A percentile compares a stretch with the other conserved stretches of the same genome.
These are phyloP conservation scores for Archocentrus centrarchus DNA, from an alignment of 2,113 vertebrate genomes.

Conservation along the genomic window DNA sequence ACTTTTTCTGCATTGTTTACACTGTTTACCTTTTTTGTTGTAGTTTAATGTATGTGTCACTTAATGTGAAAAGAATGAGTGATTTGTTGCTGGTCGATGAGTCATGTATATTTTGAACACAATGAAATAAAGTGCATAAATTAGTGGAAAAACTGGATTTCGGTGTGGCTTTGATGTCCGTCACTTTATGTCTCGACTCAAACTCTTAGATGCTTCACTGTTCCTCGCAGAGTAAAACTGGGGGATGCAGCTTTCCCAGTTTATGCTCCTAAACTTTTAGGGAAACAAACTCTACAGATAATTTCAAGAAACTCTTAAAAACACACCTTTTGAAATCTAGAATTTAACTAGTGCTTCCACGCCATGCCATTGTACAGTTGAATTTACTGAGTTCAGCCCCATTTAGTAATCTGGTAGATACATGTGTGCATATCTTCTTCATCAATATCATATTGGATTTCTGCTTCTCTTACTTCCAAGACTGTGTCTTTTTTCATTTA, in stretches of 20 bases:
- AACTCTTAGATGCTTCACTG: neutral
- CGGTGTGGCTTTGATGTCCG: neutral
- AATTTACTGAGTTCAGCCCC: neutral
- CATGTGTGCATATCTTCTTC: neutral
- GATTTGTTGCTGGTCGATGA: constrained; percentile 71
- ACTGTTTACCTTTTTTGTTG: constrained; percentile 26
- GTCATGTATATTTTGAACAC: constrained; percentile 27
- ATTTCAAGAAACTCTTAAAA: neutral
- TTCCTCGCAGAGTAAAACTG: neutral
- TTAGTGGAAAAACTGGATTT: neutral
- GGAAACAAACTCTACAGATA: neutral
- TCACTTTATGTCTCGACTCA: neutral
- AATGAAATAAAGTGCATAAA: neutral
- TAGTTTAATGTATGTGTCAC: neutral
- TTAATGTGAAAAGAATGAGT: constrained; percentile 12
- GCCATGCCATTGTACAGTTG: neutral
- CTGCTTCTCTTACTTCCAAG: neutral
- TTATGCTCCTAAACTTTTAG: neutral
- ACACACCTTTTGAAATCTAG: neutral
- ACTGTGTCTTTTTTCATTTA: neutral
- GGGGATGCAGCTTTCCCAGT: neutral
- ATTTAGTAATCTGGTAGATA: neutral
- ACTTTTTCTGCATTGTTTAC: constrained; percentile 22
- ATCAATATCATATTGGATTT: neutral
- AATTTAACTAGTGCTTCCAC: neutral